These are phyloP conservation scores for Dasysyrphus tricinctus DNA, from an alignment of 2,888 invertebrate genomes.

Conservation along the genomic window DNA sequence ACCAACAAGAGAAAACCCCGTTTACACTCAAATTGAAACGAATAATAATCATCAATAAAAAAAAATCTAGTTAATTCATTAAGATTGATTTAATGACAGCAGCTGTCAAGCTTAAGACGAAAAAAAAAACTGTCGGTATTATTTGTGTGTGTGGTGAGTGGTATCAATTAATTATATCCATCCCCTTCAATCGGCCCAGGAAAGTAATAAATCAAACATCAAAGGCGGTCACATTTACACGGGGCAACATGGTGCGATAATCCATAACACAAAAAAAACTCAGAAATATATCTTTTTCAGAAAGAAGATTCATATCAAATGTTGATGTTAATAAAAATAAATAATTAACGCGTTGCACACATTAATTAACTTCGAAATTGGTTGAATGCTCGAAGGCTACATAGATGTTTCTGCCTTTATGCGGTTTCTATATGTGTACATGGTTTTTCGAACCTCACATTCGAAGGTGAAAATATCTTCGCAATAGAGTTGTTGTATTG, in stretches of 20 bases:
- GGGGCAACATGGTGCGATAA: constrained; percentile 32
- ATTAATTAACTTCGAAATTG: constrained; percentile 37
- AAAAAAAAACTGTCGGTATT: constrained; percentile 2
- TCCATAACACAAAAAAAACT: constrained; percentile 10
- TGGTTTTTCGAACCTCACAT: constrained; percentile 4
- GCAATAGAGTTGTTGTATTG: constrained; percentile 28
- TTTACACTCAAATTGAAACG: neutral
- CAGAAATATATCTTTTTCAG: neutral
- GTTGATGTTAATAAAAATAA: constrained; percentile 46
- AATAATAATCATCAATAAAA: neutral
- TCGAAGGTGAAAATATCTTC: constrained; percentile 38
- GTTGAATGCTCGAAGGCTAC: constrained; percentile 35
- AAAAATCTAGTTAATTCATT: constrained; percentile 3
- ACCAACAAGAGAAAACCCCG: neutral
- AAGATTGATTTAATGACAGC: constrained; percentile 66
- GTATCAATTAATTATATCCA: constrained; percentile 55
- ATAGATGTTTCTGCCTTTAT: constrained; percentile 47
- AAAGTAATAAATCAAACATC: constrained; percentile 69
- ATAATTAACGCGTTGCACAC: constrained; percentile 67
- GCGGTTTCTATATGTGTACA: constrained; percentile 30
- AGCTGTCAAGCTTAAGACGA: constrained; percentile 11
- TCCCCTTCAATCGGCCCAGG: constrained; percentile 29
- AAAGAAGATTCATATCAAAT: constrained; percentile 64
- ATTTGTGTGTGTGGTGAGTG: constrained; percentile 37
- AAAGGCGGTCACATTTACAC: constrained; percentile 54